Evolutionary conservation across 2,888 invertebrate genomes (phyloP).

Genomic region (Oscheius sp.): DNA sequence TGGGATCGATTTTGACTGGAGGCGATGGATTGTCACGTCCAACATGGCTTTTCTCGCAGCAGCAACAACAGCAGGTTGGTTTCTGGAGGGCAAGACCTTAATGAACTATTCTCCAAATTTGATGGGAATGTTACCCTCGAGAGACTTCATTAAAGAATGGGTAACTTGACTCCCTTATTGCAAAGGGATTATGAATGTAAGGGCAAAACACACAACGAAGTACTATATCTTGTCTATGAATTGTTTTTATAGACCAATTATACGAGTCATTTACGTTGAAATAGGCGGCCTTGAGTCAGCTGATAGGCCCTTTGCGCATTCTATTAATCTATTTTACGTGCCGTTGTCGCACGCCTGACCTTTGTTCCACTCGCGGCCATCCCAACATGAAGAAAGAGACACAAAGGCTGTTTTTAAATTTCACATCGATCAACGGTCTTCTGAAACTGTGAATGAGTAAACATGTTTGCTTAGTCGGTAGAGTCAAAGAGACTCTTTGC

Average conservation of each 20-base stretch:
- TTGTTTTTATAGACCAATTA: slow-evolving; percentile 27
- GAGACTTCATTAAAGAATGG: slow-evolving; percentile 27
- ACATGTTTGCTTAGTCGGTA: slow-evolving; percentile 26
- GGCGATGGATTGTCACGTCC: neutral
- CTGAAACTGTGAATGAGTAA: slow-evolving; percentile 25
- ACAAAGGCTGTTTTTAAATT: slow-evolving; percentile 29
- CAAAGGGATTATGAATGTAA: slow-evolving; percentile 12
- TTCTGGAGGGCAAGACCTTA: no score
- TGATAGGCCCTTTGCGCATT: slow-evolving; percentile 13
- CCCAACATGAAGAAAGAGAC: no score
- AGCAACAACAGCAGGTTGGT: slow-evolving; percentile 11
- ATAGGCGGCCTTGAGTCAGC: slow-evolving; percentile 24
- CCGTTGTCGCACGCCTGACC: slow-evolving; percentile 1
- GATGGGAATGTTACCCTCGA: slow-evolving; percentile 4
- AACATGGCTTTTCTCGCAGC: slow-evolving; percentile 13
- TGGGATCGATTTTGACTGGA: neutral
- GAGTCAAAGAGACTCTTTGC: no score
- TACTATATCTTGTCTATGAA: no score
- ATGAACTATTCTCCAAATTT: slow-evolving; percentile 11
- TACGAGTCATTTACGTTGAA: slow-evolving; percentile 18
- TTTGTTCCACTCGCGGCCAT: slow-evolving; percentile 13
- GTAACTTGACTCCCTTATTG: slow-evolving; percentile 12
- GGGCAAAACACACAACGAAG: slow-evolving; percentile 14
- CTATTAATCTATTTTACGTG: slow-evolving; percentile 22
- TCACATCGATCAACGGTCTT: slow-evolving; percentile 7